A percentile compares a stretch with the other conserved stretches of the same genome.
These are phyloP conservation scores for Phragmatobia fuliginosa DNA, from an alignment of 2,888 invertebrate genomes.

Conservation along the genomic window DNA sequence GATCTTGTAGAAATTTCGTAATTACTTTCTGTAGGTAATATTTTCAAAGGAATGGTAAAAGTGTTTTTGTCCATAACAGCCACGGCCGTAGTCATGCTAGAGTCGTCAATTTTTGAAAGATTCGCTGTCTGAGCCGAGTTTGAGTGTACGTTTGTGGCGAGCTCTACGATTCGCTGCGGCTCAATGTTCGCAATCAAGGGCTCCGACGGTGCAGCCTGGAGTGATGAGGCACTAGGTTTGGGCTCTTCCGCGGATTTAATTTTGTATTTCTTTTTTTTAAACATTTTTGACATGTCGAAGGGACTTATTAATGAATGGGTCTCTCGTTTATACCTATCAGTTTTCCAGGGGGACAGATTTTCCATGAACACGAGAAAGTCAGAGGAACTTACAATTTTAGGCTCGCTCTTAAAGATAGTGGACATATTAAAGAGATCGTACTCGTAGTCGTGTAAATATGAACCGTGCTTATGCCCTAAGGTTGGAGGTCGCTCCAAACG, in stretches of 20 bases:
- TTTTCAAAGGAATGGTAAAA: conserved; percentile 32
- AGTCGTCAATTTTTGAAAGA: neutral
- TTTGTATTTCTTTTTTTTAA: conserved; percentile 61
- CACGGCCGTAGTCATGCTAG: neutral
- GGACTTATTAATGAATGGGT: conserved; percentile 70
- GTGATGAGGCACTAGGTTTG: conserved; percentile 59
- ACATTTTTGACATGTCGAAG: conserved; percentile 73
- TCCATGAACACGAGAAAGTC: conserved; percentile 23
- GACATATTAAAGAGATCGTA: conserved; percentile 32
- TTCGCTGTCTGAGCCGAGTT: neutral
- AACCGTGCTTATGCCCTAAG: neutral
- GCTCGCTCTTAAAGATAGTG: conserved; percentile 7
- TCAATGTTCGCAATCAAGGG: neutral
- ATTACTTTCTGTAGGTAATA: conserved; percentile 35
- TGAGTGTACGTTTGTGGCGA: neutral
- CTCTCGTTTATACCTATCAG: conserved; percentile 52
- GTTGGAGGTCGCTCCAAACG: neutral
- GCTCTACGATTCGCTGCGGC: neutral
- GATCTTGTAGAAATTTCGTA: conserved; percentile 1
- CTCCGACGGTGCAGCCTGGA: conserved; percentile 34
- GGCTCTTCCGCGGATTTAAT: conserved; percentile 36
- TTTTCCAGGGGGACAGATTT: conserved; percentile 17
- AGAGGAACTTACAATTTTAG: neutral
- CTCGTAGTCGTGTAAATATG: conserved; percentile 10
- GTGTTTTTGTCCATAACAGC: neutral